phyloP scores from a whole-genome alignment of 2,888 invertebrate species.

The Mimumesa dahlbomi region DNA sequence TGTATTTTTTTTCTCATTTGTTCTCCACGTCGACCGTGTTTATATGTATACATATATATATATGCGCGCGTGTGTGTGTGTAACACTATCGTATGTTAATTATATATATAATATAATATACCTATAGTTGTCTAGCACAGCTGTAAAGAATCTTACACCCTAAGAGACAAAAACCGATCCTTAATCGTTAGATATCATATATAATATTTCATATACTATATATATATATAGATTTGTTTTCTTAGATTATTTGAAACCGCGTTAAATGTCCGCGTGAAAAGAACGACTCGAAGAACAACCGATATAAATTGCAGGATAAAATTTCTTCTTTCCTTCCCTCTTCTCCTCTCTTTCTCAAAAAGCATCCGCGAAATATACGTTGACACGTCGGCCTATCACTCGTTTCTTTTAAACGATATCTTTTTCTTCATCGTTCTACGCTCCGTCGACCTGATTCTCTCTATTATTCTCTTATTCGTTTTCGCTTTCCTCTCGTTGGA shows the following conservation, averaged over 20 bases:
- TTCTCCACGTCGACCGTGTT: neutral
- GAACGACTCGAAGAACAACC: conserved; percentile 62
- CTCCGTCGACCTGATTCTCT: conserved; percentile 45
- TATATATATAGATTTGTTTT: conserved; percentile 54
- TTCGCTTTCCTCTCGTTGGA: neutral
- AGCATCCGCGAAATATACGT: conserved; percentile 47
- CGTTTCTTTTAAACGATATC: too few relatives aligned
- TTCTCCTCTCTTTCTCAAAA: conserved; percentile 3
- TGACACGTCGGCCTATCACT: conserved; percentile 64
- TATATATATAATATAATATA: conserved; percentile 38
- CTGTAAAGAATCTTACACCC: conserved; percentile 75
- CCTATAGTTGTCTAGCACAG: conserved; percentile 79
- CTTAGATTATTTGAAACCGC: conserved; percentile 59
- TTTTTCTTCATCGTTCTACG: too few relatives aligned
- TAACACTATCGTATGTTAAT: neutral
- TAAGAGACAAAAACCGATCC: conserved; percentile 66
- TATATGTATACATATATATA: conserved; percentile 7
- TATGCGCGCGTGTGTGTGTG: conserved; percentile 2
- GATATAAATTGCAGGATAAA: conserved; percentile 61
- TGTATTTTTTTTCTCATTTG: too few relatives aligned
- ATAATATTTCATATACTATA: conserved; percentile 57
- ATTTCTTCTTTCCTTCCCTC: conserved; percentile 37
- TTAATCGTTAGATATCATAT: conserved; percentile 64
- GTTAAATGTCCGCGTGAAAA: conserved; percentile 56
- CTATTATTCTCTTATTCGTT: neutral